Evolutionary conservation across 2,113 vertebrate genomes (phyloP).

Genomic region (Notarius lentiginosus): DNA sequence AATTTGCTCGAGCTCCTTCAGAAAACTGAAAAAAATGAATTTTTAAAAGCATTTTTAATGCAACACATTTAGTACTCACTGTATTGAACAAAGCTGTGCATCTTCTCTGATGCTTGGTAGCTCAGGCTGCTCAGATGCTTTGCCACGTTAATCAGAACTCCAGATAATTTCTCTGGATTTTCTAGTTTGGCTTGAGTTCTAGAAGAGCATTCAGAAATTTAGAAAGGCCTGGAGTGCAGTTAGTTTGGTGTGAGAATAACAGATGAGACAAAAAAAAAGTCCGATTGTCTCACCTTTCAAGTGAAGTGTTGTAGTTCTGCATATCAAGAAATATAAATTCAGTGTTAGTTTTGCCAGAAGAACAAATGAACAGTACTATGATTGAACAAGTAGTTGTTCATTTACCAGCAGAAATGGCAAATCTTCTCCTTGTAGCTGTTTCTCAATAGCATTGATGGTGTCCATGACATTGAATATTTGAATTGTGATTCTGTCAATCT

Average conservation of each 20-base stretch:
- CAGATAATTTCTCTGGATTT: constrained; percentile 39
- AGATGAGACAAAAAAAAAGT: background rate
- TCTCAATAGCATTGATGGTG: constrained; percentile 37
- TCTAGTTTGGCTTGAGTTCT: constrained; percentile 43
- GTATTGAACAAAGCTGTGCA: constrained; percentile 42
- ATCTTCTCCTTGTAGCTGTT: constrained; percentile 35
- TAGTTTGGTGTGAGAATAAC: background rate
- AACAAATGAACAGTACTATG: background rate
- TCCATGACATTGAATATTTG: constrained; percentile 39
- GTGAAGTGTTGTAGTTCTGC: constrained; percentile 48
- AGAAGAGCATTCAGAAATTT: constrained; percentile 9
- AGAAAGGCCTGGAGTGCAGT: background rate
- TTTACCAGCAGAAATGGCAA: constrained; percentile 47
- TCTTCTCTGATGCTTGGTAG: constrained; percentile 50
- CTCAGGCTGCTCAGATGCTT: constrained; percentile 51
- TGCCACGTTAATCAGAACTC: constrained; percentile 50
- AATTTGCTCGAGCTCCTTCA: background rate
- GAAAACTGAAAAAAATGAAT: background rate
- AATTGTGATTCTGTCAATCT: constrained; percentile 35
- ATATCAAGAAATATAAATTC: constrained; percentile 5
- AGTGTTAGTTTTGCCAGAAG: background rate
- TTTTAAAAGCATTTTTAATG: background rate
- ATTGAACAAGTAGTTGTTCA: background rate
- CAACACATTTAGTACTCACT: constrained; percentile 36
- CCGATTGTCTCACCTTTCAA: constrained; percentile 39